Base-by-base conservation (phyloP, 92 coral and sea anemone species). In the Actinostola sp. region DNA sequence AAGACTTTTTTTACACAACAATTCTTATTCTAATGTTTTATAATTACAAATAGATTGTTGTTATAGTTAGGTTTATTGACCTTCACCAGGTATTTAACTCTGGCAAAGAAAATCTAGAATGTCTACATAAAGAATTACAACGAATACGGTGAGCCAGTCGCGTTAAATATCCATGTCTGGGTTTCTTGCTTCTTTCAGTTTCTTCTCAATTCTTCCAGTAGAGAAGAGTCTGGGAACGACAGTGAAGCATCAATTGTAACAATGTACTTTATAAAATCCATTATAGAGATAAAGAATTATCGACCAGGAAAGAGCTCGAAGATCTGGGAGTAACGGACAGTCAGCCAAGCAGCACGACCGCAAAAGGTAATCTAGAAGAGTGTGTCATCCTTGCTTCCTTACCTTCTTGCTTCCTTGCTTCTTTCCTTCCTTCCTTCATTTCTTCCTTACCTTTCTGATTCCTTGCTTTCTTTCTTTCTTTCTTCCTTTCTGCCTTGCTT, bases 111-210 rank as follows among this genome's bases (percentile, higher is more conserved):
- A 61, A 61, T 31, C 51, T 78, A 8, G 81, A 68, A 72, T 73
- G 85, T 68, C 52, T 85, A 14, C 85, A 64, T 14, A 43, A 55
- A 38, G 82, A 79, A 41, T 77, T 85, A 13, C 59, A 66, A 29
- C 43, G 61, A 43, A 34, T 78, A 15, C 61, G 89, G 89, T 85
- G 66, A 66, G 46, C 20, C 42, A 36, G 29, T 8, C 7, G 31
- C 15, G 45, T 60, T 16, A 28, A 2, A 26, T 60, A 3, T 17
- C 15, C 23, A 20, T 7, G 8, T 53, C 19, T 23, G 21, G 13
- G 13, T 17, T 13, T 23, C 16, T 2, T 8, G 2, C 19, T 48
- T 13, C 19, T 48, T 14, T 48, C 19, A 3, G 3, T 9, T 23
- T 48, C 16, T 48, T 48, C 19, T 9, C 2, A 48, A 8, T 48